Evolutionary conservation across 2,888 invertebrate genomes (phyloP).

Genomic region (Euzophera pinguis): DNA sequence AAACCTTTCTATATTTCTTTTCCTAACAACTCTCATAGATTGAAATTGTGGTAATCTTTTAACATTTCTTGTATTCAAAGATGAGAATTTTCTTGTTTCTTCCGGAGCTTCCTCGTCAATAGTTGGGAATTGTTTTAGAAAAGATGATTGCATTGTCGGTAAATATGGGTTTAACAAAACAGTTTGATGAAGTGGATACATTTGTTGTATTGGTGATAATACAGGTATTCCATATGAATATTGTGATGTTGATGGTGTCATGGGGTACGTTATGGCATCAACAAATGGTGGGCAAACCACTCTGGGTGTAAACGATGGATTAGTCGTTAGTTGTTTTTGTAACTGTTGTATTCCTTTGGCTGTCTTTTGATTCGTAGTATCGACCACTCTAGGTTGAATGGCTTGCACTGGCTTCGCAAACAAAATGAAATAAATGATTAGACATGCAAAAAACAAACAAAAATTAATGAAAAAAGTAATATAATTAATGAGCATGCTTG

Average conservation of each 20-base stretch:
- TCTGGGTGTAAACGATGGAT: conserved; percentile 71
- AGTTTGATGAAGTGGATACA: conserved; percentile 69
- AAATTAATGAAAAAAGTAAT: conserved; percentile 33
- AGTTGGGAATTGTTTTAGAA: conserved; percentile 63
- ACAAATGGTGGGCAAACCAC: conserved; percentile 70
- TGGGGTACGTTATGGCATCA: conserved; percentile 50
- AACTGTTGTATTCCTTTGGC: conserved; percentile 26
- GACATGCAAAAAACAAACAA: conserved; percentile 52
- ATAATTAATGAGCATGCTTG: neutral
- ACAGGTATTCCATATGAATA: conserved; percentile 60
- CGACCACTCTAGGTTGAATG: conserved; percentile 75
- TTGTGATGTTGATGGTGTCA: conserved; percentile 42
- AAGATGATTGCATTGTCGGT: conserved; percentile 64
- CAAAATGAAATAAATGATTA: conserved; percentile 44
- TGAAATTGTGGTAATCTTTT: conserved; percentile 63
- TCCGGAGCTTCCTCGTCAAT: conserved; percentile 60
- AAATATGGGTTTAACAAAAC: conserved; percentile 65
- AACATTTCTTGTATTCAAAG: conserved; percentile 61
- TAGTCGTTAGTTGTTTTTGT: conserved; percentile 71
- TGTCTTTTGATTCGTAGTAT: conserved; percentile 48
- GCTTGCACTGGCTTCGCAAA: conserved; percentile 77
- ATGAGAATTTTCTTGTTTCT: conserved; percentile 64
- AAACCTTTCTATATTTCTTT: conserved; percentile 71
- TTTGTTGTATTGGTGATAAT: conserved; percentile 67
- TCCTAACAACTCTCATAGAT: conserved; percentile 69